Evolutionary conservation across 2,888 invertebrate species (phyloP).

Genomic region (Nephrocerus scutellatus): DNA sequence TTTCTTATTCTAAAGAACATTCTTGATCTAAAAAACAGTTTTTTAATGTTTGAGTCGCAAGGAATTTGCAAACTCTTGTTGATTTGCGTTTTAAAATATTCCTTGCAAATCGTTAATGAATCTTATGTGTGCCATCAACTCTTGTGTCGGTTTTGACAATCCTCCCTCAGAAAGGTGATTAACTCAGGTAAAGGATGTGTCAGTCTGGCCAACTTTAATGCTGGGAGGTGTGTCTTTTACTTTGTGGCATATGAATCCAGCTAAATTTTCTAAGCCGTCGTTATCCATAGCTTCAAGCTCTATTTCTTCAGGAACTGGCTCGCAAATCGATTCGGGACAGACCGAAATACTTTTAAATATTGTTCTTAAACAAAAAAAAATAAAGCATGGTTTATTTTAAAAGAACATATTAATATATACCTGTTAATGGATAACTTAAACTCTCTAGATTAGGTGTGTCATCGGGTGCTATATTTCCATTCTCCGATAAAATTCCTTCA

Average conservation of each 20-base stretch:
- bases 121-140: slow-evolving; percentile 10
- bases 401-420: too few relatives aligned
- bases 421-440: too few relatives aligned
- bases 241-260: slow-evolving; percentile 15
- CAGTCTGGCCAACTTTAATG: not conserved
- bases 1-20: slow-evolving; percentile 7
- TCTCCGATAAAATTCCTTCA: slow-evolving; percentile 9
- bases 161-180: slow-evolving; percentile 17
- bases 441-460: slow-evolving; percentile 9
- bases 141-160: slow-evolving; percentile 10
- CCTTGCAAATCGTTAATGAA: not conserved
- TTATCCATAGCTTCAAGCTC: slow-evolving; percentile 7
- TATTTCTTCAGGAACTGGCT: too few relatives aligned
- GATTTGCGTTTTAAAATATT: slow-evolving; percentile 5
- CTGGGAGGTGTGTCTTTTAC: slow-evolving; percentile 2
- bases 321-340: too few relatives aligned
- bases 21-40: slow-evolving; percentile 8
- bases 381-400: too few relatives aligned
- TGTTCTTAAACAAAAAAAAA: too few relatives aligned
- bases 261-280: slow-evolving; percentile 16
- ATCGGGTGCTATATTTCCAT: slow-evolving; percentile 7
- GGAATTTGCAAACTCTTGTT: too few relatives aligned
- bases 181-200: slow-evolving; percentile 11
- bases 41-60: slow-evolving; percentile 2
- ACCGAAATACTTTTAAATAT: too few relatives aligned